Evolutionary conservation across 2,113 vertebrate species (phyloP).

Genomic region (Gnathonemus longibarbis): DNA sequence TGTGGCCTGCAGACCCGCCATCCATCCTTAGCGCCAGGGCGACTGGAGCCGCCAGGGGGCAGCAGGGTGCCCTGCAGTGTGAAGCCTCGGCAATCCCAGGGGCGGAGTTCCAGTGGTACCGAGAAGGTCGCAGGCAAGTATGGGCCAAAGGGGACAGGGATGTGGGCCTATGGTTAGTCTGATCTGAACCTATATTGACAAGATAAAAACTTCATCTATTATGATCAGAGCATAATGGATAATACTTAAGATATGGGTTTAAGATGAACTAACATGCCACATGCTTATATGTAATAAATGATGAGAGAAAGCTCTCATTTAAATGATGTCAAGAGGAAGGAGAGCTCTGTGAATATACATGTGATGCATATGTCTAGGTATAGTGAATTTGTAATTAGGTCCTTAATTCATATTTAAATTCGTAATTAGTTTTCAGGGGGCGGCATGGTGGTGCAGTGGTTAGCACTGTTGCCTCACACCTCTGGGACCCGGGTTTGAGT

Average conservation of each 20-base stretch:
- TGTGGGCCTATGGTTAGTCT: neutral
- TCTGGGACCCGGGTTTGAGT: too few species aligned
- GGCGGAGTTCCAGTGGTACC: conserved; percentile 96
- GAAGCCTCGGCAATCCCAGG: conserved; percentile 84
- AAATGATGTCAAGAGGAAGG: neutral
- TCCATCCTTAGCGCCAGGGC: conserved; percentile 83
- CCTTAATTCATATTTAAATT: neutral
- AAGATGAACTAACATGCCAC: neutral
- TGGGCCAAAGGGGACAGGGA: neutral
- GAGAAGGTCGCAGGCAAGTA: conserved; percentile 85
- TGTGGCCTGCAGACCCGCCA: conserved; percentile 70
- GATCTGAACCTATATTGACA: neutral
- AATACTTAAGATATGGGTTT: neutral
- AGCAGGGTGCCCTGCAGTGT: conserved; percentile 86
- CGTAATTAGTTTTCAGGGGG: neutral
- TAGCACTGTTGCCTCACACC: too few species aligned
- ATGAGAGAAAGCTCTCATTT: neutral
- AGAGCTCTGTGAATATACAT: neutral
- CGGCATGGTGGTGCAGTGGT: too few species aligned
- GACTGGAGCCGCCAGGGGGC: conserved; percentile 77
- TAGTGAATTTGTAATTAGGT: neutral
- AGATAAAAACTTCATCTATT: neutral
- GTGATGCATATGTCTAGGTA: neutral
- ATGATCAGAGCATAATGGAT: neutral
- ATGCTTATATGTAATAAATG: neutral